Evolutionary conservation across 2,797 vertebrate genomes (phyloP).

Genomic region (Danio aesculapii): DNA sequence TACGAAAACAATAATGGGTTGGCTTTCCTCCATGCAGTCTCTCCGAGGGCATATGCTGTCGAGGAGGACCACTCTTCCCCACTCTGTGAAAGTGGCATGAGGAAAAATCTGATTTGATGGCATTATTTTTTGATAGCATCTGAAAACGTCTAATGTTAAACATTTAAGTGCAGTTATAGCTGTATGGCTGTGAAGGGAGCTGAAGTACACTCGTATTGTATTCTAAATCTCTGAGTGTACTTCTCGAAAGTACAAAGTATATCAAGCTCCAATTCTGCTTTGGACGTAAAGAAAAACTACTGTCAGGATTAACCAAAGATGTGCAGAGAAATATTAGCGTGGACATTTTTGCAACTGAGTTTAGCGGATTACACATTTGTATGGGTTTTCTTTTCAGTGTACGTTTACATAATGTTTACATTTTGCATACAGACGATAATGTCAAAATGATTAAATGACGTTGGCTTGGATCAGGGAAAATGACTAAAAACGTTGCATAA

Average conservation of each 20-base stretch:
- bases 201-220: constrained; percentile 34
- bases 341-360: too few relatives aligned
- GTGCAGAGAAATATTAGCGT: too few relatives aligned
- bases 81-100: constrained; percentile 42
- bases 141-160: constrained; percentile 63
- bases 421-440: too few relatives aligned
- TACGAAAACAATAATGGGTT: constrained; percentile 33
- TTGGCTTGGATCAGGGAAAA: too few relatives aligned
- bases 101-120: constrained; percentile 39
- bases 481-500: too few relatives aligned
- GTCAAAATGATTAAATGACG: too few relatives aligned
- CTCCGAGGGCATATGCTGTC: constrained; percentile 24
- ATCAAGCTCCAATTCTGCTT: neutral
- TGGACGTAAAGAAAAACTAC: too few relatives aligned
- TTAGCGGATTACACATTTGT: too few relatives aligned
- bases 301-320: too few relatives aligned
- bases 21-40: constrained; percentile 25
- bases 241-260: constrained; percentile 45
- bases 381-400: too few relatives aligned
- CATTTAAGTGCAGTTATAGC: constrained; percentile 49
- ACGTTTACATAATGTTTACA: too few relatives aligned
- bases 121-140: constrained; percentile 53
- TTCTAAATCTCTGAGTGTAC: constrained; percentile 21
- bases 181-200: constrained; percentile 51
- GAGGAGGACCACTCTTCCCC: constrained; percentile 18